A percentile compares a stretch with the other conserved stretches of the same genome.
Evolutionary conservation across 2,797 vertebrate genomes (phyloP).

Genomic region (Rousettus madagascariensis): DNA sequence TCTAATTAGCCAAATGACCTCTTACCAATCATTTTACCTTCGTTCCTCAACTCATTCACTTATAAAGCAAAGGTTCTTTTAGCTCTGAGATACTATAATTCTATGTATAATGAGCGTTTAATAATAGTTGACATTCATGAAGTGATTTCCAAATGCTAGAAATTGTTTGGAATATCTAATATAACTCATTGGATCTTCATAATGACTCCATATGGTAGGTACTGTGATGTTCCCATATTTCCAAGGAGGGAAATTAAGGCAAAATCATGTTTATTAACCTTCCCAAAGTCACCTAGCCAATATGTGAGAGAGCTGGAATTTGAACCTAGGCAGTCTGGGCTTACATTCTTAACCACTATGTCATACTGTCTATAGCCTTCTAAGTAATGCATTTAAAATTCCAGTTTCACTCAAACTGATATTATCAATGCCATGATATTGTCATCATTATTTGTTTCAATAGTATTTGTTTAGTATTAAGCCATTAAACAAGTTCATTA

Average conservation of each 20-base stretch:
- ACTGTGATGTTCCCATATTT: not conserved
- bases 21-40: constrained; percentile 23
- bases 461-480: constrained; percentile 14
- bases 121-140: not conserved
- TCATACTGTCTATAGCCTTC: not conserved
- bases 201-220: not conserved
- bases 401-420: not conserved
- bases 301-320: not conserved
- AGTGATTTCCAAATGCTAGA: not conserved
- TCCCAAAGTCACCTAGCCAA: not conserved
- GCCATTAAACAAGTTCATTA: not conserved
- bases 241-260: not conserved
- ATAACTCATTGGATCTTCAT: not conserved
- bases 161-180: not conserved
- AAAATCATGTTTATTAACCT: not conserved
- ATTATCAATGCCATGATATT: not conserved
- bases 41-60: constrained; percentile 8
- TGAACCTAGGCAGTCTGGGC: not conserved
- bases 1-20: not conserved
- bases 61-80: not conserved
- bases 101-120: not conserved
- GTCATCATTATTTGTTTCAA: not conserved
- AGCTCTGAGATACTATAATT: not conserved
- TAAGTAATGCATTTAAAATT: constrained; percentile 1
- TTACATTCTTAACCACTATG: not conserved